A percentile compares a stretch with the other conserved stretches of the same genome.
These are phyloP conservation scores for Promerops cafer DNA, from an alignment of 2,113 vertebrate genomes.

Conservation along the genomic window DNA sequence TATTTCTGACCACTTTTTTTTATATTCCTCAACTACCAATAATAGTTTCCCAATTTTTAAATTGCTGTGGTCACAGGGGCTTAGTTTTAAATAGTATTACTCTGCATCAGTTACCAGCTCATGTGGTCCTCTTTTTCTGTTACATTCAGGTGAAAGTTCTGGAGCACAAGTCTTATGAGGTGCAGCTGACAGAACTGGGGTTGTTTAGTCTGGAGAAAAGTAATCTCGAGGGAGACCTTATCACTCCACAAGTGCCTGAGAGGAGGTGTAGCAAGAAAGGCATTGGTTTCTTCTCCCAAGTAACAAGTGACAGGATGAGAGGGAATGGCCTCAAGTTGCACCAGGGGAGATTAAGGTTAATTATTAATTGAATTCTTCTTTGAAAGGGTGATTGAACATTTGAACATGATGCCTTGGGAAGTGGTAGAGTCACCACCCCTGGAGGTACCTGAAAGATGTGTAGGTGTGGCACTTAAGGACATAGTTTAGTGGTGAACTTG, in stretches of 20 bases:
- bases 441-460: neutral
- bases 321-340: neutral
- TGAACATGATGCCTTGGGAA: neutral
- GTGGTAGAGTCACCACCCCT: neutral
- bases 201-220: neutral
- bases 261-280: neutral
- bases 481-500: neutral
- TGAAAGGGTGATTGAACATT: neutral
- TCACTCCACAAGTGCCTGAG: neutral
- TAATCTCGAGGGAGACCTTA: neutral
- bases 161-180: neutral
- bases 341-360: too few species aligned
- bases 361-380: neutral
- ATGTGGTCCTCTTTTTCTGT: neutral
- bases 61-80: neutral
- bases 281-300: neutral
- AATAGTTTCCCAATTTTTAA: neutral
- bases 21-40: neutral
- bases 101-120: neutral
- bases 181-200: neutral
- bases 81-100: neutral
- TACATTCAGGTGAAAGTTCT: neutral
- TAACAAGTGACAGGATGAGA: neutral
- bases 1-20: neutral
- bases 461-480: too few species aligned